Percentiles rank a stretch among this genome's conserved stretches.
These are phyloP conservation scores for Pristionchus japonicus DNA, from an alignment of 2,888 invertebrate genomes.

Conservation along the genomic window DNA sequence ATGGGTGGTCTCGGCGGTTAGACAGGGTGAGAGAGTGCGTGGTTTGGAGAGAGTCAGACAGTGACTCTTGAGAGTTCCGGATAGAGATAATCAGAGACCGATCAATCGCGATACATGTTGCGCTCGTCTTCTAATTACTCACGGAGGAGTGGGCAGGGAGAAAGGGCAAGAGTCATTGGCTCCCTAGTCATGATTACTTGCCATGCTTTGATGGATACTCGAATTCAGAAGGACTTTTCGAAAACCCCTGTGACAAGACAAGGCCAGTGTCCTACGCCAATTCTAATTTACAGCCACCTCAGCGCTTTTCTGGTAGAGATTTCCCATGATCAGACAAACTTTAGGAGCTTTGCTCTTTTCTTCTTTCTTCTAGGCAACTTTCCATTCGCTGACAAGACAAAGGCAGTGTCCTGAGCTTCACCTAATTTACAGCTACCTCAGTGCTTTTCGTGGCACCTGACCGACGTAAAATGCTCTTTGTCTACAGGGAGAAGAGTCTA, in stretches of 20 bases:
- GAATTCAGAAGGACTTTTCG: too few species aligned
- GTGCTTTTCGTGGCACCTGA: neutral
- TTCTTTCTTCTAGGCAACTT: neutral
- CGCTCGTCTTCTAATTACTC: neutral
- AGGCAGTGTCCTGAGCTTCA: neutral
- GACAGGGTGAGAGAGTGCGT: too few species aligned
- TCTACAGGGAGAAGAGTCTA: too few species aligned
- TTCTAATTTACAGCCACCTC: too few species aligned
- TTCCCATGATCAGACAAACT: too few species aligned
- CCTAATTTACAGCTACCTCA: neutral
- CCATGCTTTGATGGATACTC: too few species aligned
- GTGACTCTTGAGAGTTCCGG: neutral
- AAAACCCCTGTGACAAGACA: too few species aligned
- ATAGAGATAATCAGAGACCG: slow-evolving; percentile 24
- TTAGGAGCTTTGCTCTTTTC: neutral
- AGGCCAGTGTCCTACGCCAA: too few species aligned
- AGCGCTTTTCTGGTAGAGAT: too few species aligned
- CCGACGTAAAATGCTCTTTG: neutral
- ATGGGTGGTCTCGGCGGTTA: too few species aligned
- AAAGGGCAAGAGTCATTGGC: neutral
- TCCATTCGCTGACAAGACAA: neutral
- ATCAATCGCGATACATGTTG: neutral
- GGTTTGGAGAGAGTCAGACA: too few species aligned
- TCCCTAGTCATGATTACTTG: too few species aligned
- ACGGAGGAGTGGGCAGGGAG: neutral